Percentiles rank a stretch among this genome's conserved stretches.
phyloP scores from a whole-genome alignment of 1,140 invertebrate genomes.

The Caenorhabditis latens region DNA sequence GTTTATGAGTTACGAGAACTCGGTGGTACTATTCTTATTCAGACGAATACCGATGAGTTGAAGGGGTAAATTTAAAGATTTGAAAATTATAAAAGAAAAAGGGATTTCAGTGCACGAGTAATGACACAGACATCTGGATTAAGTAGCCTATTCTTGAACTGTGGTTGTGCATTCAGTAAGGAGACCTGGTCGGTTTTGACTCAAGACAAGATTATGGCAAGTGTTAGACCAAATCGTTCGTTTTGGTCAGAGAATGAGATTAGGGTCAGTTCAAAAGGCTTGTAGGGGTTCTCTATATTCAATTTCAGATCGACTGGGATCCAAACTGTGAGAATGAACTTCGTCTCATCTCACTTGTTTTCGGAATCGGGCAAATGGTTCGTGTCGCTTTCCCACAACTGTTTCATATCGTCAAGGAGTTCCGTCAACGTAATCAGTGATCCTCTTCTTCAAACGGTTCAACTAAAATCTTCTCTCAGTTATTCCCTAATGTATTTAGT shows the following conservation, averaged over 20 bases:
- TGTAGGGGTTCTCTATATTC: background rate
- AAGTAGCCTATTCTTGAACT: constrained; percentile 23
- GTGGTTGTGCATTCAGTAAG: constrained; percentile 36
- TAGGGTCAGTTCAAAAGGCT: background rate
- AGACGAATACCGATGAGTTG: constrained; percentile 33
- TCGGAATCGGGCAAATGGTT: constrained; percentile 29
- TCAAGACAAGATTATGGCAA: constrained; percentile 41
- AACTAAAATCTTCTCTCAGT: background rate
- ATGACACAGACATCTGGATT: constrained; percentile 52
- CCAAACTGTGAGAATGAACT: constrained; percentile 37
- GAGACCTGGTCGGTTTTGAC: constrained; percentile 35
- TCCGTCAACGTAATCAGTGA: constrained; percentile 36
- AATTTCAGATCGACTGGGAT: constrained; percentile 41
- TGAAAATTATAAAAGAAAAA: background rate
- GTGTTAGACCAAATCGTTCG: constrained; percentile 5
- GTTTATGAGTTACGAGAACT: constrained; percentile 29
- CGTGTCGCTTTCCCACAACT: constrained; percentile 23
- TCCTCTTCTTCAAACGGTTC: constrained; percentile 6
- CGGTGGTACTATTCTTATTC: constrained; percentile 41
- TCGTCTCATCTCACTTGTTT: constrained; percentile 14
- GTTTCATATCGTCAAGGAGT: constrained; percentile 30
- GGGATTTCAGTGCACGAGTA: background rate
- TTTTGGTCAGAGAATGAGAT: constrained; percentile 47
- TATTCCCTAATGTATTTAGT: background rate
- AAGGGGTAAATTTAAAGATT: background rate